Evolutionary conservation across 2,797 vertebrate species (phyloP).

Genomic region (Darevskia nairensis): DNA sequence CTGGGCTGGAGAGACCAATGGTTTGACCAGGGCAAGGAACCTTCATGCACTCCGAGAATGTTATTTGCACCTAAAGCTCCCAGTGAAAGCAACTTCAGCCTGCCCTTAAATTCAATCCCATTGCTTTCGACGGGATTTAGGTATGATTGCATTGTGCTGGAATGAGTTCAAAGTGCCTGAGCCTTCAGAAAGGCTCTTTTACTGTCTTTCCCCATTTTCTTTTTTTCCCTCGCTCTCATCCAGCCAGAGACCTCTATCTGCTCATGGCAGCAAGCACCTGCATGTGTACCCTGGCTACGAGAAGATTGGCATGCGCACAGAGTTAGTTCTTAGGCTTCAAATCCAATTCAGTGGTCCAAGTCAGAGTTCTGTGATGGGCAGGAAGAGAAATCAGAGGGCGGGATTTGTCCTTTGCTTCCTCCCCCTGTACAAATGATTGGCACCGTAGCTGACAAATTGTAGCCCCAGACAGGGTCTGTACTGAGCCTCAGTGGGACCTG

Average conservation of each 20-base stretch:
- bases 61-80: not conserved
- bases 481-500: not conserved
- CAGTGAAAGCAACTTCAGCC: not conserved
- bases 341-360: not conserved
- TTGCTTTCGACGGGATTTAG: not conserved
- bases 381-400: not conserved
- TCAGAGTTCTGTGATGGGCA: not conserved
- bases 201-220: no score
- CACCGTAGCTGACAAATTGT: not conserved
- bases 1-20: not conserved
- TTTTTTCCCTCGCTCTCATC: not conserved
- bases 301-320: not conserved
- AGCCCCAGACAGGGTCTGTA: not conserved
- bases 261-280: not conserved
- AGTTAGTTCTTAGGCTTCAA: not conserved
- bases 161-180: not conserved
- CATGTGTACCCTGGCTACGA: not conserved
- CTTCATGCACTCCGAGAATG: not conserved
- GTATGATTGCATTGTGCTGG: not conserved
- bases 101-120: not conserved
- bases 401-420: not conserved
- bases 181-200: not conserved
- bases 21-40: not conserved
- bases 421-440: no score
- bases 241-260: not conserved